A percentile compares a stretch with the other conserved stretches of the same genome.
Evolutionary conservation across 2,113 vertebrate genomes (phyloP).

Genomic region (Glaucomys volans): DNA sequence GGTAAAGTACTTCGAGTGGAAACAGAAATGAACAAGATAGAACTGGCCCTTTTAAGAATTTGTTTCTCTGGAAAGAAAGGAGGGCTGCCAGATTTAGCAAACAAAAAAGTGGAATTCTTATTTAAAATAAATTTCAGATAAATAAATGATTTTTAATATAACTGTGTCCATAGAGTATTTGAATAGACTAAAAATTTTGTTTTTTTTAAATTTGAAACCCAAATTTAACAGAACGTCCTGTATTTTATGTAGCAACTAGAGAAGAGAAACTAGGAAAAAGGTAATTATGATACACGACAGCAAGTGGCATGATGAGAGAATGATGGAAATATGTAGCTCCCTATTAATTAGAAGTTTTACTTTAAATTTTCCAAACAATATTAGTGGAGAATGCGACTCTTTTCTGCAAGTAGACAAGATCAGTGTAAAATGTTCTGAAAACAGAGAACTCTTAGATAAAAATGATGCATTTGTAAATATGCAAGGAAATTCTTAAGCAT

Average conservation of each 20-base stretch:
- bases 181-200: neutral
- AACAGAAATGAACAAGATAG: neutral
- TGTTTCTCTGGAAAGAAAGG: neutral
- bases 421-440: neutral
- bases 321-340: neutral
- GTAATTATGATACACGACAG: neutral
- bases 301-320: neutral
- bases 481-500: neutral
- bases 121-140: constrained; percentile 9
- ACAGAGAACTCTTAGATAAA: neutral
- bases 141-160: neutral
- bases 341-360: neutral
- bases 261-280: neutral
- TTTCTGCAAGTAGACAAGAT: neutral
- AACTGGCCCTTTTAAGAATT: neutral
- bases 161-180: neutral
- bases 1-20: neutral
- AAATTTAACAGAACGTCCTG: neutral
- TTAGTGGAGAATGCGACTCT: neutral
- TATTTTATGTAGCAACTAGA: neutral
- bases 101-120: neutral
- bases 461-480: neutral
- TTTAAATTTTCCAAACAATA: neutral
- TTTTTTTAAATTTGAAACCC: constrained; percentile 4
- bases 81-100: neutral